Conservation (phyloP, 2,888 invertebrate species). For the Tipula vernalis region DNA sequence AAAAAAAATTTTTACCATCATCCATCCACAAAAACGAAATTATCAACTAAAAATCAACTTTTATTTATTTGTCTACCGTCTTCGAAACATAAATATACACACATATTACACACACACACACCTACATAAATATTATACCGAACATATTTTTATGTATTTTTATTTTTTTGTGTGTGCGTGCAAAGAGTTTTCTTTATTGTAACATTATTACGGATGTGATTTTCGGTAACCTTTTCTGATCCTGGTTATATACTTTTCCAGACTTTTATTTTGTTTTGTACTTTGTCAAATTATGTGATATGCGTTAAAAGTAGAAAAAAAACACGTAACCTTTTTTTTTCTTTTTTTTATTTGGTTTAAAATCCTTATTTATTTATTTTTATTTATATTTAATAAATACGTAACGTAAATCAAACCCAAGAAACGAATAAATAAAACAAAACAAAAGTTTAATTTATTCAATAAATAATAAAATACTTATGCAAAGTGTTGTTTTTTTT, state of each 20-base stretch:
- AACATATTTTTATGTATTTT: neutral
- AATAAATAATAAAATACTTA: neutral
- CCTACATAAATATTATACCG: neutral
- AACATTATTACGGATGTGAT: neutral
- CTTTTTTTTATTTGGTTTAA: neutral
- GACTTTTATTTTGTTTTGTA: neutral
- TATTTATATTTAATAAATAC: neutral
- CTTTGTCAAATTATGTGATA: neutral
- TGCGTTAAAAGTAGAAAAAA: neutral
- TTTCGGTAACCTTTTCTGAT: neutral
- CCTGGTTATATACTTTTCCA: neutral
- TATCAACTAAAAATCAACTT: neutral
- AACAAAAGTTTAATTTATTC: neutral
- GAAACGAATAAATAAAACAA: neutral
- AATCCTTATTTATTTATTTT: neutral
- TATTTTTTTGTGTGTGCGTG: neutral
- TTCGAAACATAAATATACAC: neutral
- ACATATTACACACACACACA: neutral
- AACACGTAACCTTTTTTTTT: neutral
- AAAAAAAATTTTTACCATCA: neutral
- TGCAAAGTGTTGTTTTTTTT: neutral
- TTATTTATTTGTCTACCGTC: neutral
- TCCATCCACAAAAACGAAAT: neutral
- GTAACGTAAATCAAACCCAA: neutral
- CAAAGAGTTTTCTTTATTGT: neutral